A percentile compares a stretch with the other conserved stretches of the same genome.
phyloP scores from a whole-genome alignment of 1,140 invertebrate genomes.

The Aporrectodea caliginosa region DNA sequence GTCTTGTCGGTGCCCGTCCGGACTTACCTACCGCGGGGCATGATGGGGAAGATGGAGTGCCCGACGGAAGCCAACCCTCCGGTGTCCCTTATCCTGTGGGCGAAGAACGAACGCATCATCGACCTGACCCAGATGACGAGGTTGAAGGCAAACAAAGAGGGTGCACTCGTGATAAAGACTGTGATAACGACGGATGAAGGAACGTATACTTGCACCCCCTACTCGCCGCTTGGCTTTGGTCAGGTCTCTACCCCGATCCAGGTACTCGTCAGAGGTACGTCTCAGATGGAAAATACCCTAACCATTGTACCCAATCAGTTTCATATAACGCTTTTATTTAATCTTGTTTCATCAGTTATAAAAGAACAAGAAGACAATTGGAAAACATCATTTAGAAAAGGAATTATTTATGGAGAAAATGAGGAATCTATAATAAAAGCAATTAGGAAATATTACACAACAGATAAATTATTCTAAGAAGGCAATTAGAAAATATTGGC shows the following conservation, averaged over 20 bases:
- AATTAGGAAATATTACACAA: no score
- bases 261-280: constrained; percentile 80
- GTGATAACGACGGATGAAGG: constrained; percentile 63
- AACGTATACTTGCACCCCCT: constrained; percentile 89
- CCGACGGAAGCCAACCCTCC: constrained; percentile 94
- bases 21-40: constrained; percentile 86
- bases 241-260: constrained; percentile 89
- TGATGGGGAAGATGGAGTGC: constrained; percentile 89
- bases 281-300: no score
- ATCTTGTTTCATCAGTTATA: no score
- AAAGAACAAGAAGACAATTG: no score
- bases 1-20: constrained; percentile 73
- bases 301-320: no score
- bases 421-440: no score
- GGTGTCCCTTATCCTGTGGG: constrained; percentile 89
- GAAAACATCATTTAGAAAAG: no score
- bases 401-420: no score
- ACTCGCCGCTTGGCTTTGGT: constrained; percentile 89
- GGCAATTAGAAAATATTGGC: no score
- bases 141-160: constrained; percentile 30
- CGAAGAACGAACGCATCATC: constrained; percentile 40
- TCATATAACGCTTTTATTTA: no score
- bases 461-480: no score
- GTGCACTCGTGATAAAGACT: constrained; percentile 42
- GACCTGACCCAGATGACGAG: constrained; percentile 5